Percentiles rank a stretch among this genome's conserved stretches.
Conservation (phyloP, 1,140 invertebrate species). For the Euschistus heros region DNA sequence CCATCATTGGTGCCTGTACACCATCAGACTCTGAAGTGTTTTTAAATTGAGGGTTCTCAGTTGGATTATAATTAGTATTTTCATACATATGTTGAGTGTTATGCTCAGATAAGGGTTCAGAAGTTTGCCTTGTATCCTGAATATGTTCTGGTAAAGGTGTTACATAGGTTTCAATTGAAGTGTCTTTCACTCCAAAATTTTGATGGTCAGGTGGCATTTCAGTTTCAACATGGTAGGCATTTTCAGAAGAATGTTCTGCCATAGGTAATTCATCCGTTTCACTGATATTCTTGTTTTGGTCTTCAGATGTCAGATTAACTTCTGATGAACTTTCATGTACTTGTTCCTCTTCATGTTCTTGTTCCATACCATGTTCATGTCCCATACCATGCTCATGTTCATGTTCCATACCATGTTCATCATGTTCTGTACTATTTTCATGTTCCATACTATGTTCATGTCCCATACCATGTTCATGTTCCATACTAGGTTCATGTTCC, state of each 20-base stretch:
- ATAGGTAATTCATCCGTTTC: no score
- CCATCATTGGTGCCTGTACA: background rate
- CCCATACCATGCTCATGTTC: background rate
- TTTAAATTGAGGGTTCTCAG: background rate
- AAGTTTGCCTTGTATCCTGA: background rate
- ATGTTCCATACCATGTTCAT: no score
- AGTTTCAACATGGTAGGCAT: background rate
- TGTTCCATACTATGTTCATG: no score
- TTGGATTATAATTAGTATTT: no score
- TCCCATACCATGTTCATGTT: no score
- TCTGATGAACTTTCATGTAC: background rate
- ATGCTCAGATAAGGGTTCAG: background rate
- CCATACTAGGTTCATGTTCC: background rate
- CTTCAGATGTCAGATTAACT: background rate
- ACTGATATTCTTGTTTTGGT: no score
- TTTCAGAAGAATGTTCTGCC: background rate
- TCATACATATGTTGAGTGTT: no score
- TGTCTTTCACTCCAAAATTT: background rate
- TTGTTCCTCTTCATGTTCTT: background rate
- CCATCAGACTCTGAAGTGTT: background rate
- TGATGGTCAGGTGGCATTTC: background rate
- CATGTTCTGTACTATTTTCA: no score
- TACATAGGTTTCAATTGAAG: background rate
- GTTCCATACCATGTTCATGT: constrained; percentile 4
- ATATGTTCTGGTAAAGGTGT: background rate